Evolutionary conservation across 2,797 vertebrate genomes (phyloP).

Genomic region (Aphelocoma californica): DNA sequence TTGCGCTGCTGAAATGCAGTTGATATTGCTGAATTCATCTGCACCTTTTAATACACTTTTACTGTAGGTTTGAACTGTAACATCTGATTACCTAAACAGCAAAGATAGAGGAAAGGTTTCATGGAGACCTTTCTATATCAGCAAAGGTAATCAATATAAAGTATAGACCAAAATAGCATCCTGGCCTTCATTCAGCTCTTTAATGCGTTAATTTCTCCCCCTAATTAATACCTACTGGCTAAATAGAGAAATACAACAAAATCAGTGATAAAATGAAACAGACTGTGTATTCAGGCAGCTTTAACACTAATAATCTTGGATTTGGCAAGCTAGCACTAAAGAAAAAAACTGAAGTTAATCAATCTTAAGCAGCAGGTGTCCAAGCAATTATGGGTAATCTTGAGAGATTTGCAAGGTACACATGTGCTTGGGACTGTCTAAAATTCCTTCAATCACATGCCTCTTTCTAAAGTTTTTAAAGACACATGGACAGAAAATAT

Average conservation of each 20-base stretch:
- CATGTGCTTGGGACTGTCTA: neutral
- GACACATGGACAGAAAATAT: neutral
- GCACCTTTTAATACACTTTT: neutral
- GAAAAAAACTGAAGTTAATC: neutral
- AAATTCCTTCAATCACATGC: neutral
- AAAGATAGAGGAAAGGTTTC: neutral
- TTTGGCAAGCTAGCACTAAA: neutral
- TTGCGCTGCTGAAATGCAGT: neutral
- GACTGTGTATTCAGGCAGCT: neutral
- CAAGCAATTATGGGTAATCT: neutral
- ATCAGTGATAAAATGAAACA: neutral
- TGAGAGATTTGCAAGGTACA: neutral
- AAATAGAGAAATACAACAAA: neutral
- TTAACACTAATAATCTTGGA: neutral
- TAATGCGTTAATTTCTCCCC: neutral
- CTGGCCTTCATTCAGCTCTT: neutral
- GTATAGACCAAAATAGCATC: neutral
- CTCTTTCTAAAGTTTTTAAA: neutral
- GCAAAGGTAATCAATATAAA: neutral
- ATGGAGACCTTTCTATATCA: neutral
- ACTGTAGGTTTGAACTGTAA: neutral
- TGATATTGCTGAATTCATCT: neutral
- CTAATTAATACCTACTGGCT: neutral
- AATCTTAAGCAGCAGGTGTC: neutral
- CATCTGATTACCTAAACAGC: neutral